Conservation (phyloP, 2,797 vertebrate genomes). For the Gallinago solitaria region DNA sequence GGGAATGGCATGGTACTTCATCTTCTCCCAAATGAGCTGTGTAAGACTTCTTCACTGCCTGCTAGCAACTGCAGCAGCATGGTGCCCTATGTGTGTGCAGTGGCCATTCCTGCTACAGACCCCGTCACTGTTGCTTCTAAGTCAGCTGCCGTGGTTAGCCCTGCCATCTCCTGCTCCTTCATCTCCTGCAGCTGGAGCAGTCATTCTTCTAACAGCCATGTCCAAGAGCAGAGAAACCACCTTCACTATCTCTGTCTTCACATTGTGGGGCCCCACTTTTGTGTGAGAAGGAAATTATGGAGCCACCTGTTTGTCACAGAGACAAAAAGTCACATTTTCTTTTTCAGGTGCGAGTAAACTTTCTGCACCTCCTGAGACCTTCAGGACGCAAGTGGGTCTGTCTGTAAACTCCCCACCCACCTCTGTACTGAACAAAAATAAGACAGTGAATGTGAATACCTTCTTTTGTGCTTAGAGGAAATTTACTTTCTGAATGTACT, state of each 20-base stretch:
- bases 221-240: neutral
- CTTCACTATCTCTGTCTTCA: neutral
- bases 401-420: neutral
- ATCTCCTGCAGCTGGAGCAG: neutral
- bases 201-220: neutral
- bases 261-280: neutral
- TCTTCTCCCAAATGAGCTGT: neutral
- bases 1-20: neutral
- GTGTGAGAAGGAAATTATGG: neutral
- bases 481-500: neutral
- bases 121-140: neutral
- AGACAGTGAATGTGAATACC: neutral
- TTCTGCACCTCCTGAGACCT: neutral
- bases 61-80: neutral
- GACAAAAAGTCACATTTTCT: neutral
- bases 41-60: neutral
- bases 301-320: neutral
- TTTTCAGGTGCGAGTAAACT: neutral
- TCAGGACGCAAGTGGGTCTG: neutral
- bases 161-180: neutral
- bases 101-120: neutral
- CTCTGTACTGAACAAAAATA: neutral
- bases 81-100: neutral
- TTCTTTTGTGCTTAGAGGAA: neutral
- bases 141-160: neutral